Base-by-base conservation (phyloP, 2,888 invertebrate species). In the Proisotoma minuta region DNA sequence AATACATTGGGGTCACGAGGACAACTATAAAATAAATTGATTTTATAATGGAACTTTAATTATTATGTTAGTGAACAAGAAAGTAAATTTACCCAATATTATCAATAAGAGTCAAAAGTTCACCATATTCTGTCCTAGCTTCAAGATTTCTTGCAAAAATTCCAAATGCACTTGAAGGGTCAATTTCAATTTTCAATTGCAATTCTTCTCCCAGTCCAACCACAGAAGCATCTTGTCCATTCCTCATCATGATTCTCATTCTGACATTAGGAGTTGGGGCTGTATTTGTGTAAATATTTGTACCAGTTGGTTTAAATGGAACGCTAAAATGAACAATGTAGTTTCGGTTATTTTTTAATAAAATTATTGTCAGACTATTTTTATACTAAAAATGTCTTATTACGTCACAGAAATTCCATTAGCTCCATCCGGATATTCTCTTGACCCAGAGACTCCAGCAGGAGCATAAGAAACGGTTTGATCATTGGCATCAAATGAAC, bases 201-300 rank as follows among this genome's bases (percentile, higher is more conserved):
- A 79, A 74, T 62, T 78, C 77, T 65, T 79, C 79, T n/a, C 79
- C 79, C 3, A 79, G 73, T 52, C 77, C 78, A 18, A 79, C 79
- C 20, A 78, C 77, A 40, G 76, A 75, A n/a, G 78, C 78, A 65
- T 79, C 79, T 52, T 76, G 75, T 22, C 79, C 79, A 59, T 73
- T 76, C 48, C 76, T 73, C 69, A 77, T 76, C 53, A 78, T 75
- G 51, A 79, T 78, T 47, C 78, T 71, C 78, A 79, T 78, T 49
- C 78, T 71, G 2, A 79, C 78, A 60, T 77, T 77, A 12, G 79
- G 79, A 2, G 79, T 78, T 15, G 79, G 78, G 12, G 79, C 79
- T 2, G 78, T 79, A 72, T 79, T 79, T 34, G 78, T 78, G 53
- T 79, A 78, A 57, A 79, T 75, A 59, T 78, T 77, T 2, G 77